A percentile compares a stretch with the other conserved stretches of the same genome.
These are phyloP conservation scores for Mormyrus iriodes DNA, from an alignment of 2,113 vertebrate genomes.

Conservation along the genomic window DNA sequence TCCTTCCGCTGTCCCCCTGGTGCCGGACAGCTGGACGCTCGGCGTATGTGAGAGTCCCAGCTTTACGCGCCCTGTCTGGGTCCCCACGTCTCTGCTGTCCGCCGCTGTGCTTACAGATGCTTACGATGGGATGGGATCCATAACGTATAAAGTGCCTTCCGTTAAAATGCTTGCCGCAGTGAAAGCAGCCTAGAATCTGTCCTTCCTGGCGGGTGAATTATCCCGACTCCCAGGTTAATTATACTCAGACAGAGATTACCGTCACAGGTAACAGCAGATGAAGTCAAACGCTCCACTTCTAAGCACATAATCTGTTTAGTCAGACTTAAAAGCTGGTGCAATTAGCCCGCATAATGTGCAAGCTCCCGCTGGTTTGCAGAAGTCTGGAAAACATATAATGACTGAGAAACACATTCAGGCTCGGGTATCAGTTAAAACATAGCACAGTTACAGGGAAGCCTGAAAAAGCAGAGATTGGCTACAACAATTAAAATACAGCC, in stretches of 20 bases:
- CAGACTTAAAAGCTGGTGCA: neutral
- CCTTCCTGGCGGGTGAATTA: neutral
- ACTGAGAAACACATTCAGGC: neutral
- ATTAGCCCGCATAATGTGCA: neutral
- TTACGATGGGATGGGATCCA: neutral
- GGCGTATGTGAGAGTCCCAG: neutral
- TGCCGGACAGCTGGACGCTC: neutral
- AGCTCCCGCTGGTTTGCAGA: neutral
- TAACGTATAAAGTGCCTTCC: neutral
- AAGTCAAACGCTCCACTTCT: neutral
- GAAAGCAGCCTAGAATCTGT: neutral
- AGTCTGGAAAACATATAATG: neutral
- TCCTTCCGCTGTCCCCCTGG: neutral
- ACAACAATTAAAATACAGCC: neutral
- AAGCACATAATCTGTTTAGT: slow-evolving; percentile 1
- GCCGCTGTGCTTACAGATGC: neutral
- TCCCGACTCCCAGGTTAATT: neutral
- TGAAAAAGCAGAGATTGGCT: neutral
- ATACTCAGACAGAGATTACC: neutral
- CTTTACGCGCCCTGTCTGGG: neutral
- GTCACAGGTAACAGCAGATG: neutral
- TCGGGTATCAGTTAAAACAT: neutral
- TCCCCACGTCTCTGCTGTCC: neutral
- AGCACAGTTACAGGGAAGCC: neutral
- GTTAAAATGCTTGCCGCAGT: neutral